Evolutionary conservation across 2,797 vertebrate species (phyloP), one percentile per base, ranked within the genome.

Genomic region (Alauda arvensis): DNA sequence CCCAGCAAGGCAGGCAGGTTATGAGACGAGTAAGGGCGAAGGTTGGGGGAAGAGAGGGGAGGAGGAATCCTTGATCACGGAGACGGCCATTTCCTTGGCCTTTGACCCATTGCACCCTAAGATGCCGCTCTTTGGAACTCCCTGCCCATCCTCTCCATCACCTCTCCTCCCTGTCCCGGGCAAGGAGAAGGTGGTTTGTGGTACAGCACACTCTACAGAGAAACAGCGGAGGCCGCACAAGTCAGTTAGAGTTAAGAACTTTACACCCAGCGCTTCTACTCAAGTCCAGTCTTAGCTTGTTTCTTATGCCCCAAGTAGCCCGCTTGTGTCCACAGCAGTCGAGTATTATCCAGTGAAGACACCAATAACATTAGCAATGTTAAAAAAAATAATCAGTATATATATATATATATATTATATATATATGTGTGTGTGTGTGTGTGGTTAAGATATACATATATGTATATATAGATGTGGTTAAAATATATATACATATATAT

Each of bases 281-380:
- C 89, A 95, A 85, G 52, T 92, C 87, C 96, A 96, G 91, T 94
- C 93, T 94, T 95, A 87, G 91, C 94, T 92, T 86, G 91, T 92
- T 93, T 96, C 91, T 91, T 96, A 95, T 88, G 94, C 96, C 96
- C 95, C 94, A 92, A 93, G 91, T 87, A 95, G 94, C 95, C 94
- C 94, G 91, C 95, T 95, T 96, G 94, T 96, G 97, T 97, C 97
- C 96, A 97, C 97, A 97, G 97, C 97, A 97, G 97, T 97, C 95
- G 97, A 95, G 93, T 97, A 97, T 96, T 93, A 97, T 97, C 97
- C 97, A 97, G 97, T 97, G 97, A 97, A 97, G 97, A 97, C 96
- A 97, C 96, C 97, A 97, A 97, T 97, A 97, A 97, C 95, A 95
- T 97, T 97, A 97, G 95, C 96, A 97, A 96, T 95, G 97, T 97